Conservation (phyloP, 1,140 invertebrate genomes). For the Calliopsis andreniformis region DNA sequence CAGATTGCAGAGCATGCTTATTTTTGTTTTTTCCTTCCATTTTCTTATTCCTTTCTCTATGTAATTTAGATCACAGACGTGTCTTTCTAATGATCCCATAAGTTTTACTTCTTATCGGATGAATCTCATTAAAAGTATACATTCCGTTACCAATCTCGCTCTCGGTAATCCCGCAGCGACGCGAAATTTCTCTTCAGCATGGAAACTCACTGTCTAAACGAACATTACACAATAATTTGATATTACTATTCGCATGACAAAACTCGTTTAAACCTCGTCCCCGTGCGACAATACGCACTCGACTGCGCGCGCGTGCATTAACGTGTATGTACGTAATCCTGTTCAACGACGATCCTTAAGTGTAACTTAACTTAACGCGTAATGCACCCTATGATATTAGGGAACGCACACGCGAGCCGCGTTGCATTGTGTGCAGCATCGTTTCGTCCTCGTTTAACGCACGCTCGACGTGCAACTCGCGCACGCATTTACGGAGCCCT, state of each 20-base stretch:
- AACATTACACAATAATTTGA: background rate
- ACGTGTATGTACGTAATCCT: slow-evolving; percentile 39
- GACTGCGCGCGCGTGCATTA: slow-evolving; percentile 30
- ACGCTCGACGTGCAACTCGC: background rate
- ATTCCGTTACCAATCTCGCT: too few relatives aligned
- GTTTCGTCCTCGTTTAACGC: slow-evolving; percentile 15
- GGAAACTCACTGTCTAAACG: background rate
- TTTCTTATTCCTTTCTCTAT: too few relatives aligned
- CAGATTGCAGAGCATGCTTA: too few relatives aligned
- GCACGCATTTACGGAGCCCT: slow-evolving; percentile 27
- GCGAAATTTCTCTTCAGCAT: too few relatives aligned
- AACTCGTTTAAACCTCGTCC: slow-evolving; percentile 27
- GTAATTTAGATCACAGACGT: too few relatives aligned
- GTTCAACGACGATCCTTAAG: slow-evolving; percentile 43
- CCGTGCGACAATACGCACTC: slow-evolving; percentile 16
- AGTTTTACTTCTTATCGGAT: too few relatives aligned
- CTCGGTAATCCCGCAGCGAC: too few relatives aligned
- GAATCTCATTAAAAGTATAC: too few relatives aligned
- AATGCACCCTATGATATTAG: slow-evolving; percentile 47
- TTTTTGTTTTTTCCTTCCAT: too few relatives aligned
- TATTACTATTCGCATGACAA: slow-evolving; percentile 22
- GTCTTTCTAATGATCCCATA: too few relatives aligned
- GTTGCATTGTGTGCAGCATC: background rate
- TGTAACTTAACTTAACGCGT: slow-evolving; percentile 53
- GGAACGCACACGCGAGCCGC: slow-evolving; percentile 3